phyloP scores from a whole-genome alignment of 2,797 vertebrate species.

The Alauda arvensis region DNA sequence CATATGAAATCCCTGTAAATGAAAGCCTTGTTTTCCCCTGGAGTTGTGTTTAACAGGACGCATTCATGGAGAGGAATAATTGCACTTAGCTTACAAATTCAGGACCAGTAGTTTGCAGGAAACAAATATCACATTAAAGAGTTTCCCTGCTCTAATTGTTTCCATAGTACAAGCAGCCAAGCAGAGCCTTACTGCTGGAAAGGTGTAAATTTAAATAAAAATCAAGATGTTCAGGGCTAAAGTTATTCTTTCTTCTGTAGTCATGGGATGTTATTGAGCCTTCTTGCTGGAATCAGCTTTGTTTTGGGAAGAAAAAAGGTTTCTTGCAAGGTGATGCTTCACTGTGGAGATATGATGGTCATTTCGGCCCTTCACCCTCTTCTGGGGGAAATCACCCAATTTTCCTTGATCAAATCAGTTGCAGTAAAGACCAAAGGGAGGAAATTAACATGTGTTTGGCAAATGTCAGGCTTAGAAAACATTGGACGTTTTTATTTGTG shows the following conservation, averaged over 20 bases:
- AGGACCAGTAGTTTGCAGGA: constrained; percentile 1
- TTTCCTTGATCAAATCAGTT: neutral
- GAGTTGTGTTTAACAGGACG: neutral
- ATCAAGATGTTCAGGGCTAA: neutral
- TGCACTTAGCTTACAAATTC: constrained; percentile 18
- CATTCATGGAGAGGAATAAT: constrained; percentile 26
- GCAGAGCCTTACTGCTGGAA: neutral
- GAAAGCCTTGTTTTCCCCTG: constrained; percentile 45
- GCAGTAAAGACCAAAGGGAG: neutral
- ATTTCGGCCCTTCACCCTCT: neutral
- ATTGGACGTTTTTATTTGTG: neutral
- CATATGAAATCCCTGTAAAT: constrained; percentile 36
- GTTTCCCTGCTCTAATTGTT: neutral
- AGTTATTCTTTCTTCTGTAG: neutral
- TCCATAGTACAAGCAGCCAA: neutral
- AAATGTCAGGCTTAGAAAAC: neutral
- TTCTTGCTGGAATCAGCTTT: neutral
- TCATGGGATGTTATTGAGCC: neutral
- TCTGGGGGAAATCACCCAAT: neutral
- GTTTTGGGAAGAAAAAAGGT: neutral
- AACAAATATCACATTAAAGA: neutral
- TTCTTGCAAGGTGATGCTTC: neutral
- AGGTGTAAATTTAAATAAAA: neutral
- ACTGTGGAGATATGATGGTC: rapidly evolving
- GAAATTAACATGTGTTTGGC: neutral